Evolutionary conservation across 2,797 vertebrate species (phyloP).

Genomic region (Iguana delicatissima): DNA sequence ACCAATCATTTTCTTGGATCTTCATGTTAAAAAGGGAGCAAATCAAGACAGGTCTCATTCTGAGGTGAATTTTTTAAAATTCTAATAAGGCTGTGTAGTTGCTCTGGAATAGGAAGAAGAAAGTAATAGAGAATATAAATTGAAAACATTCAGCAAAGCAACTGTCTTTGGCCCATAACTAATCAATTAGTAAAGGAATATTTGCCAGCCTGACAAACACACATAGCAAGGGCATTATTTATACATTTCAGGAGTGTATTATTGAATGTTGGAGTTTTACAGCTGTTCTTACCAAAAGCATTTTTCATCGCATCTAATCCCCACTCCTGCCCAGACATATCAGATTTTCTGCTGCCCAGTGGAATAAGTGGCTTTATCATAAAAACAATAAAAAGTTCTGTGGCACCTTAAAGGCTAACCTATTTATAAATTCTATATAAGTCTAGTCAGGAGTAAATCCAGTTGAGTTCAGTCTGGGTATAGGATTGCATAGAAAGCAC

Average conservation of each 20-base stretch:
- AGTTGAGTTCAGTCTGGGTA: not conserved
- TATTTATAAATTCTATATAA: not conserved
- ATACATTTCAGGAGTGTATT: not conserved
- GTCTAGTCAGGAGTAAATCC: not conserved
- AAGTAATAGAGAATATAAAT: not conserved
- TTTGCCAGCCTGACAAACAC: not conserved
- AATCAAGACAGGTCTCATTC: not conserved
- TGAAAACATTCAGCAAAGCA: not conserved
- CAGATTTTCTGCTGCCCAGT: too few relatives aligned
- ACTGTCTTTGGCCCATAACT: not conserved
- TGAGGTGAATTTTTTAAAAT: not conserved
- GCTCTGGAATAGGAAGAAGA: not conserved
- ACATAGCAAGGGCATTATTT: not conserved
- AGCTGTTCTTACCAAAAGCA: not conserved
- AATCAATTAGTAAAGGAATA: not conserved
- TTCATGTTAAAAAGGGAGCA: too few relatives aligned
- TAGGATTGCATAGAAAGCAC: too few relatives aligned
- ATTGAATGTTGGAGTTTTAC: not conserved
- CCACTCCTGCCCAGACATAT: not conserved
- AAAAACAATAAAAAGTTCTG: too few relatives aligned
- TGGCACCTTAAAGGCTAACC: too few relatives aligned
- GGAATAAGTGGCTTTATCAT: not conserved
- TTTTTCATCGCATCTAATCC: not conserved
- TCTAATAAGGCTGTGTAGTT: not conserved
- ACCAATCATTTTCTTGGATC: too few relatives aligned